Percentiles rank a stretch among this genome's conserved stretches.
Evolutionary conservation across 2,888 invertebrate genomes (phyloP).

Genomic region (Yponomeuta cagnagella): DNA sequence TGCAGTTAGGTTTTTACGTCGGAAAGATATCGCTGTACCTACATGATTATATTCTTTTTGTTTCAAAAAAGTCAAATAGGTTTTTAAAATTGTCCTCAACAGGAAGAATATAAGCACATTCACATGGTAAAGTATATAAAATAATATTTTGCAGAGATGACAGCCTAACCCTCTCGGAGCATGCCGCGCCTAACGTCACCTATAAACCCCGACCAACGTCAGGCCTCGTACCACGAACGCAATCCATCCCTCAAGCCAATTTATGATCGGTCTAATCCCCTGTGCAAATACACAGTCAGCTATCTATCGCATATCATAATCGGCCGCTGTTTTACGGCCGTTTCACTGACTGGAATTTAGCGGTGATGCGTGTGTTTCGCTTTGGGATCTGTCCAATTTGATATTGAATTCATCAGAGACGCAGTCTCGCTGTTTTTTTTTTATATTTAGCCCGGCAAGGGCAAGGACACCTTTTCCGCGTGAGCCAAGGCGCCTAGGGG

Average conservation of each 20-base stretch:
- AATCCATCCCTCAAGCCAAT: slow-evolving; percentile 6
- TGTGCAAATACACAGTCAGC: background rate
- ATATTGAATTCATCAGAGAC: too few relatives aligned
- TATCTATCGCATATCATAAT: slow-evolving; percentile 1
- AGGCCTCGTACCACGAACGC: background rate
- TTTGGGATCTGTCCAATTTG: background rate
- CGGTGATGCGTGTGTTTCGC: background rate
- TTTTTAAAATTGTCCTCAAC: too few relatives aligned
- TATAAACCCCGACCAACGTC: slow-evolving; percentile 7
- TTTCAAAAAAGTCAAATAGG: too few relatives aligned
- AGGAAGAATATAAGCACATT: too few relatives aligned
- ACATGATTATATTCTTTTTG: too few relatives aligned
- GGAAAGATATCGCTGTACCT: too few relatives aligned
- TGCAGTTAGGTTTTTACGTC: too few relatives aligned
- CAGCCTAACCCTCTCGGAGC: background rate
- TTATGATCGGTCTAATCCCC: slow-evolving; percentile 7
- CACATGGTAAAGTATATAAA: too few relatives aligned
- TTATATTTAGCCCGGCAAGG: too few relatives aligned
- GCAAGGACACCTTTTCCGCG: too few relatives aligned
- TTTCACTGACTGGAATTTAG: background rate
- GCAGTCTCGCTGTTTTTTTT: too few relatives aligned
- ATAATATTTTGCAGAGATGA: background rate
- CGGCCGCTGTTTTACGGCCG: background rate
- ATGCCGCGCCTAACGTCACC: background rate
- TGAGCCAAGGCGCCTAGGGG: too few relatives aligned